A percentile compares a stretch with the other conserved stretches of the same genome.
These are phyloP conservation scores for Eudorcas thomsonii DNA, from an alignment of 2,113 vertebrate genomes.

Conservation along the genomic window DNA sequence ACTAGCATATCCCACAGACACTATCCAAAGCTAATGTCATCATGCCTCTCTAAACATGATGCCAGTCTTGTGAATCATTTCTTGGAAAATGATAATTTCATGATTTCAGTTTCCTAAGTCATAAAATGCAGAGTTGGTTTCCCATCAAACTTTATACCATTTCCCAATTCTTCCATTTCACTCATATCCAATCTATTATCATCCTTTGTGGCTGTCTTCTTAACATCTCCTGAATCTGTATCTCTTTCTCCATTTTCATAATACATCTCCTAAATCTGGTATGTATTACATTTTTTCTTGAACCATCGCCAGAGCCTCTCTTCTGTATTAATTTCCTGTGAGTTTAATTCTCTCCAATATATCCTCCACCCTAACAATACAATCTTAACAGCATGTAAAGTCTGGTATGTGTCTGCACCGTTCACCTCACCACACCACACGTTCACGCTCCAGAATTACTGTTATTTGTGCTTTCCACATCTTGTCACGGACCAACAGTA, in stretches of 20 bases:
- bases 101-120: not conserved
- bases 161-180: not conserved
- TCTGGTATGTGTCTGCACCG: rapidly evolving
- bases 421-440: not conserved
- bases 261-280: not conserved
- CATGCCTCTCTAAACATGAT: not conserved
- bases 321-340: not conserved
- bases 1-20: not conserved
- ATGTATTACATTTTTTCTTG: not conserved
- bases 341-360: not conserved
- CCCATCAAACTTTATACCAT: not conserved
- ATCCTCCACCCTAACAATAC: not conserved
- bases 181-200: not conserved
- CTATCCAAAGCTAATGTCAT: not conserved
- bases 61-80: not conserved
- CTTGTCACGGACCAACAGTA: rapidly evolving
- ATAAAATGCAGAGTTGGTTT: not conserved
- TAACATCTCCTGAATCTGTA: not conserved
- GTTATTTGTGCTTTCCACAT: not conserved
- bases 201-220: not conserved
- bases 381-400: not conserved
- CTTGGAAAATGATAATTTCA: not conserved
- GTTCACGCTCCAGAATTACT: not conserved
- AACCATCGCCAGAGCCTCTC: not conserved
- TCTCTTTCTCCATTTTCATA: not conserved